phyloP scores from a whole-genome alignment of 1,140 invertebrate species.

The Ladona fulva region DNA sequence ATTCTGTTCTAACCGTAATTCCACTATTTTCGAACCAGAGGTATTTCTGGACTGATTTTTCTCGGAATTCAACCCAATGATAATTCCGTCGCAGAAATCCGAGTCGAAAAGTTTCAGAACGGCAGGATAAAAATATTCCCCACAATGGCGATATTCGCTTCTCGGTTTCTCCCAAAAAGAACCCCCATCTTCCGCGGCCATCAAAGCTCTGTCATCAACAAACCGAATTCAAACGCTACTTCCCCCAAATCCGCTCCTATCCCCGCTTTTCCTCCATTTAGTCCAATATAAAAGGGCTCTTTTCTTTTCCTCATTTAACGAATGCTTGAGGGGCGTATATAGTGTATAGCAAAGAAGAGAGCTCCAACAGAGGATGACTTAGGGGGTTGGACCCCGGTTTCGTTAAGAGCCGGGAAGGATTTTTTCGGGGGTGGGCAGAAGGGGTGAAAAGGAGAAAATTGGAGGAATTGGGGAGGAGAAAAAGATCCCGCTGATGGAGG shows the following conservation, averaged over 20 bases:
- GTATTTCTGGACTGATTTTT: too few species aligned
- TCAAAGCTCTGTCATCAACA: not conserved
- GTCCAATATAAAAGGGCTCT: constrained; percentile 1
- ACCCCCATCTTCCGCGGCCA: not conserved
- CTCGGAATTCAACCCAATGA: too few species aligned
- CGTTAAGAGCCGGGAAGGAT: not conserved
- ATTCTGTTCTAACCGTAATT: too few species aligned
- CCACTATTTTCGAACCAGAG: too few species aligned
- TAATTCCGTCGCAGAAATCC: too few species aligned
- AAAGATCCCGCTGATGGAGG: too few species aligned
- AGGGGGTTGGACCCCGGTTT: not conserved
- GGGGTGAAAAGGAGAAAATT: constrained; percentile 14
- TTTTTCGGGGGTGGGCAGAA: constrained; percentile 1
- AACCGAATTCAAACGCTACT: not conserved
- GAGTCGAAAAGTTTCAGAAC: too few species aligned
- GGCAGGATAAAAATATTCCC: too few species aligned
- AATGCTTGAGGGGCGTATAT: constrained; percentile 19
- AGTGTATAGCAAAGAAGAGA: constrained; percentile 10
- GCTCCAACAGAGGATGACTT: not conserved
- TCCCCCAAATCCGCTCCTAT: not conserved
- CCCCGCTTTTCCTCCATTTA: not conserved
- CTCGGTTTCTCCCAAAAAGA: not conserved
- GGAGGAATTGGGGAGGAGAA: not conserved
- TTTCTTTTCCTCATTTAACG: constrained; percentile 24
- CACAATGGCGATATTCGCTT: too few species aligned